Percentiles rank a stretch among this genome's conserved stretches.
phyloP scores from a whole-genome alignment of 2,888 invertebrate genomes.

The Agrotis segetum region DNA sequence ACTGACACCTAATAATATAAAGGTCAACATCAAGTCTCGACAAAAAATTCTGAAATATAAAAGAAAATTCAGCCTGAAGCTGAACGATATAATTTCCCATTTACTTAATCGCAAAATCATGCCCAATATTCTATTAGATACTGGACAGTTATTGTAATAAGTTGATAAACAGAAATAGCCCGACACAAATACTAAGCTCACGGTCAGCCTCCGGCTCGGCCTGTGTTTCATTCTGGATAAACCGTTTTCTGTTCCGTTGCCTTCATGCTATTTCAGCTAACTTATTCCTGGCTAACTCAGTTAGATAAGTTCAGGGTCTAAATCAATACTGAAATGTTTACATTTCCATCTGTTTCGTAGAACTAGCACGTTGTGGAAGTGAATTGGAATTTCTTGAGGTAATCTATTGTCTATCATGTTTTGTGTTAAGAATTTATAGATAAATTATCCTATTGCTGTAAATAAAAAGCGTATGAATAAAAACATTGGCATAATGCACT shows the following conservation, averaged over 20 bases:
- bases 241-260: neutral
- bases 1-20: neutral
- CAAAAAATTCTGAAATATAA: neutral
- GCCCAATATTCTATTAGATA: conserved; percentile 5
- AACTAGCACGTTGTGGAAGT: neutral
- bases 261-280: conserved; percentile 42
- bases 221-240: conserved; percentile 8
- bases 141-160: conserved; percentile 30
- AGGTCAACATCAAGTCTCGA: neutral
- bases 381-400: conserved; percentile 7
- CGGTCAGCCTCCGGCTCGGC: conserved; percentile 23
- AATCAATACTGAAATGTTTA: conserved; percentile 43
- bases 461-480: no score
- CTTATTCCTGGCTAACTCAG: conserved; percentile 37
- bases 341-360: conserved; percentile 1
- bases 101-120: conserved; percentile 5
- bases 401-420: neutral
- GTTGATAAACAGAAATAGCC: conserved; percentile 39
- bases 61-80: neutral
- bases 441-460: no score
- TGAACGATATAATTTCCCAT: conserved; percentile 4
- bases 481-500: no score
- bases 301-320: conserved; percentile 46
- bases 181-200: conserved; percentile 44
- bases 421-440: no score